These are phyloP conservation scores for Orycteropus afer DNA, from an alignment of 2,113 vertebrate species.

Conservation along the genomic window DNA sequence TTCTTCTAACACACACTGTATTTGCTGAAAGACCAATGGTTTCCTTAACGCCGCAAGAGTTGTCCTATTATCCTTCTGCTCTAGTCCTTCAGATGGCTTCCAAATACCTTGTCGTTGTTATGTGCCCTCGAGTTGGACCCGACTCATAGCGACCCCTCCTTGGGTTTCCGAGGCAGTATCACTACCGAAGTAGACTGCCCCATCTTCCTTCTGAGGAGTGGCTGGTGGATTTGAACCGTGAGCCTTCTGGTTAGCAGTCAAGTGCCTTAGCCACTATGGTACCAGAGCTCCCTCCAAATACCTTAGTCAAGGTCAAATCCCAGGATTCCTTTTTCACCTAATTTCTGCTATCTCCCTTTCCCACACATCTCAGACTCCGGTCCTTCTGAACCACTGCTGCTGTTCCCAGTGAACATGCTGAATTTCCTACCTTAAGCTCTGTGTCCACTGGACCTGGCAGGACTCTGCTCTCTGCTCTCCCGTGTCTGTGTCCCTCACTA, in stretches of 20 bases:
- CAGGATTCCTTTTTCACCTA: background rate
- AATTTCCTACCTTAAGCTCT: background rate
- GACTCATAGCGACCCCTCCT: too few relatives aligned
- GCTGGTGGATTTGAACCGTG: too few relatives aligned
- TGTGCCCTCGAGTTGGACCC: too few relatives aligned
- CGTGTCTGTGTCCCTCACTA: background rate
- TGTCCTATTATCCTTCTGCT: background rate
- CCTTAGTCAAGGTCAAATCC: background rate
- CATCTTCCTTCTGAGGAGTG: too few relatives aligned
- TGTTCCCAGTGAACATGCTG: background rate
- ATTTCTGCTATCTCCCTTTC: background rate
- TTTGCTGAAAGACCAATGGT: background rate
- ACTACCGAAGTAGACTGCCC: too few relatives aligned
- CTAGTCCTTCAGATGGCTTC: background rate
- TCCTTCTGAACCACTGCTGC: background rate
- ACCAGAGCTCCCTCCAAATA: too few relatives aligned
- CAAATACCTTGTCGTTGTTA: too few relatives aligned
- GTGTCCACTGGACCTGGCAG: background rate
- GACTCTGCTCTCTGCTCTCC: background rate
- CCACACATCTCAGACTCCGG: background rate
- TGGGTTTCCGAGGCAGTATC: too few relatives aligned
- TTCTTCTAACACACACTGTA: background rate
- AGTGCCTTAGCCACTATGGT: too few relatives aligned
- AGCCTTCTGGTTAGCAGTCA: too few relatives aligned
- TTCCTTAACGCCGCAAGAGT: background rate